Evolutionary conservation across 1,140 invertebrate species (phyloP).

Genomic region (Magallana angulata): DNA sequence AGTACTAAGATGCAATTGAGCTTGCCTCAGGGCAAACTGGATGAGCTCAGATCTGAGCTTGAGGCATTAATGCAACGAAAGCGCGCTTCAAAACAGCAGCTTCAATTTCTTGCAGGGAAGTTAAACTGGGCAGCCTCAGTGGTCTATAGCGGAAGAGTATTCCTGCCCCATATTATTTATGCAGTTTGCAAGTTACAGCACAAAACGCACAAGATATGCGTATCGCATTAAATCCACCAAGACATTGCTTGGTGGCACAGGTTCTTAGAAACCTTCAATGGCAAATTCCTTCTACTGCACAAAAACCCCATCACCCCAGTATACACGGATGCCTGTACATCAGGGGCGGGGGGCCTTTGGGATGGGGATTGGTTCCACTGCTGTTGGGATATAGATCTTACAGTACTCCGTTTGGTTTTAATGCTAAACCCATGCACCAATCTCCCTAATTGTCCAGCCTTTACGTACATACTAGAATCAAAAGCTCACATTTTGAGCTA

Average conservation of each 20-base stretch:
- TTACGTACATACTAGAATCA: not conserved
- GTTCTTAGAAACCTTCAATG: conserved; percentile 47
- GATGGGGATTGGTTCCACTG: not conserved
- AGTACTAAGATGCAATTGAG: not conserved
- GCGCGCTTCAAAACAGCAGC: conserved; percentile 40
- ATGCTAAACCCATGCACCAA: not conserved
- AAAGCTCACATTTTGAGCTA: conserved; percentile 13
- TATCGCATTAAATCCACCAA: not conserved
- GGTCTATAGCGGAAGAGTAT: conserved; percentile 30
- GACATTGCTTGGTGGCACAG: conserved; percentile 52
- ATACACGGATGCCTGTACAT: too few relatives aligned
- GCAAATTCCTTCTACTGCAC: not conserved
- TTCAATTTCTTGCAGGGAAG: conserved; percentile 41
- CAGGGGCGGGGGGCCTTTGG: not conserved
- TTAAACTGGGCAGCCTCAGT: conserved; percentile 40
- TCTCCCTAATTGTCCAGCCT: not conserved
- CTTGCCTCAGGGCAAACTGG: conserved; percentile 12
- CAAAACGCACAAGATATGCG: not conserved
- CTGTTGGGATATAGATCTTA: not conserved
- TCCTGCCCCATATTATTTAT: conserved; percentile 13
- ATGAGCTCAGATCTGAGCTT: not conserved
- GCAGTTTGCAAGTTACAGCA: not conserved
- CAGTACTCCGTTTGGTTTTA: conserved; percentile 24
- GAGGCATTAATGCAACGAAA: not conserved
- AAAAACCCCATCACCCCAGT: too few relatives aligned